Conservation (phyloP, 2,888 invertebrate species). For the Agriopis marginaria region DNA sequence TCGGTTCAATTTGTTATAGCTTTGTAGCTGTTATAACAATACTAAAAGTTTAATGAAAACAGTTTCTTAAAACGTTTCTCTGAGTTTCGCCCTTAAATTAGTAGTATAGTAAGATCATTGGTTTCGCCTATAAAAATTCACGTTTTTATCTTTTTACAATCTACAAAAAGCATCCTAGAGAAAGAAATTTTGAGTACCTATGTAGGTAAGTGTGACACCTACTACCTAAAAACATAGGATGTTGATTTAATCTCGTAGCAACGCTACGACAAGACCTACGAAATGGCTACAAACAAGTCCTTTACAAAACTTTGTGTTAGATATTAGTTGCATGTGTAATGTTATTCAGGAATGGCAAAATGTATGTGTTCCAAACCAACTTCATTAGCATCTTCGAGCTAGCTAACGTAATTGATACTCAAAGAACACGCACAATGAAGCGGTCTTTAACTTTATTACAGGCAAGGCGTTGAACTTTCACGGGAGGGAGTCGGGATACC, state of each 20-base stretch:
- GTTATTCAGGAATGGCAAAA: slow-evolving; percentile 1
- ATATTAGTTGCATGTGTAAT: background rate
- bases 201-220: too few species aligned
- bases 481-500: slow-evolving; percentile 37
- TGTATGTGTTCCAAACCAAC: slow-evolving; percentile 6
- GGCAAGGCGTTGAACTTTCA: slow-evolving; percentile 38
- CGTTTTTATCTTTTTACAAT: too few species aligned
- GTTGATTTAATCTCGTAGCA: background rate
- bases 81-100: too few species aligned
- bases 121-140: too few species aligned
- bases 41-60: too few species aligned
- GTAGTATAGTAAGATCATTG: too few species aligned
- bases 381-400: slow-evolving; percentile 14
- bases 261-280: background rate
- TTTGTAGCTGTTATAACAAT: too few species aligned
- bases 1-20: too few species aligned
- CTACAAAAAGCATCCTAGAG: too few species aligned
- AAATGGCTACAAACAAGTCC: background rate
- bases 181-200: too few species aligned
- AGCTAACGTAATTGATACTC: slow-evolving; percentile 19
- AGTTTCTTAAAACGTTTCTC: too few species aligned
- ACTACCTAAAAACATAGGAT: too few species aligned
- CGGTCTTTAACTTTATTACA: slow-evolving; percentile 38
- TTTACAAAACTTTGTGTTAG: background rate
- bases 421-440: slow-evolving; percentile 32